phyloP scores from a whole-genome alignment of 2,797 vertebrate genomes.

The Lutjanus campechanus region DNA sequence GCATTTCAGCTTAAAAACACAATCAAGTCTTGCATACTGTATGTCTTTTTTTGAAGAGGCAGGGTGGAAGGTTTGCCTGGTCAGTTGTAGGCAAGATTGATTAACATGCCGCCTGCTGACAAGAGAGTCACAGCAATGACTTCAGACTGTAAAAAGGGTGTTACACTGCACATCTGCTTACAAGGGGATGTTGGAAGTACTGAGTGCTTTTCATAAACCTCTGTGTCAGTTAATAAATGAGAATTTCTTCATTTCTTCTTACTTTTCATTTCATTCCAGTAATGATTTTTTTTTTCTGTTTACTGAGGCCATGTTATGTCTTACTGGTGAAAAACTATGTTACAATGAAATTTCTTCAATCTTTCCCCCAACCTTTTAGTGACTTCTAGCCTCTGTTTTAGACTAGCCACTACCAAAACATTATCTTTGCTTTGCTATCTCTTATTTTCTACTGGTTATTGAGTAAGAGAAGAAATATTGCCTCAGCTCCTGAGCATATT shows the following conservation, averaged over 20 bases:
- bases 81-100: constrained; percentile 25
- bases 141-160: constrained; percentile 2
- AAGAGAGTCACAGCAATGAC: constrained; percentile 6
- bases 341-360: background rate
- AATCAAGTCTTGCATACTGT: constrained; percentile 19
- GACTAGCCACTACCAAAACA: background rate
- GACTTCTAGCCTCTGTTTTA: constrained; percentile 5
- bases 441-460: background rate
- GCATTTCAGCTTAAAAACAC: constrained; percentile 25
- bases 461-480: background rate
- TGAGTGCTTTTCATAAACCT: background rate
- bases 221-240: constrained; percentile 15
- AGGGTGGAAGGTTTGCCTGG: constrained; percentile 29
- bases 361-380: background rate
- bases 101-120: constrained; percentile 49
- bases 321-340: background rate
- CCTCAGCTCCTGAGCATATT: background rate
- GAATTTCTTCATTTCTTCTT: background rate
- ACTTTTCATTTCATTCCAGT: constrained; percentile 52
- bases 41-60: constrained; percentile 24
- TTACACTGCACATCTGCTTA: constrained; percentile 18
- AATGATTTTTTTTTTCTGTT: constrained; percentile 49
- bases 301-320: constrained; percentile 48
- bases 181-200: background rate
- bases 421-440: background rate